Percentiles rank a stretch among this genome's conserved stretches.
Evolutionary conservation across 2,888 invertebrate genomes (phyloP).

Genomic region (Heterodera filipjevi): DNA sequence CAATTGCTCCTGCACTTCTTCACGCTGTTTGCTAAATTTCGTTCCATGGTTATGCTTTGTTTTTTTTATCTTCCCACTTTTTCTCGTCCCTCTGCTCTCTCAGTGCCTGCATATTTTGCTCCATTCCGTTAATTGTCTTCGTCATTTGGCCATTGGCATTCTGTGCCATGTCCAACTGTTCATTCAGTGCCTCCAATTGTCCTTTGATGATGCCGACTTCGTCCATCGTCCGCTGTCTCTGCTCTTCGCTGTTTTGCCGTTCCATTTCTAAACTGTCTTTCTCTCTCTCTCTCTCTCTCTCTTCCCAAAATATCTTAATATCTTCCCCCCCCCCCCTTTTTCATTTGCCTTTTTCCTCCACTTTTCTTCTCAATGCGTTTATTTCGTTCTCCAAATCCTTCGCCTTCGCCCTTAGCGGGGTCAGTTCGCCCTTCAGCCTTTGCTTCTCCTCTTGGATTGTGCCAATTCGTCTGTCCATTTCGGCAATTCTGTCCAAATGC

Average conservation of each 20-base stretch:
- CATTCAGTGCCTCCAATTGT: conserved; percentile 51
- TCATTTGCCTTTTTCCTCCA: conserved; percentile 55
- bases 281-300: not conserved
- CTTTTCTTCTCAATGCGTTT: conserved; percentile 49
- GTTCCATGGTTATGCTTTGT: not conserved
- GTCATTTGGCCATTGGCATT: conserved; percentile 52
- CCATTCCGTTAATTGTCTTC: conserved; percentile 47
- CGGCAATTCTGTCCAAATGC: conserved; percentile 50
- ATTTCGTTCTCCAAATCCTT: conserved; percentile 62
- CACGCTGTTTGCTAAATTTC: conserved; percentile 56
- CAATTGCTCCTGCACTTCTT: conserved; percentile 55
- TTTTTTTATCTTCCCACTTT: not conserved
- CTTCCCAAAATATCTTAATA: too few species aligned
- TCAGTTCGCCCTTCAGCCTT: conserved; percentile 54
- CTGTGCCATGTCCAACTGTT: conserved; percentile 49
- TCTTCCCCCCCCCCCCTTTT: too few species aligned
- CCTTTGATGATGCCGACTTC: conserved; percentile 47
- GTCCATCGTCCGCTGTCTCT: conserved; percentile 24
- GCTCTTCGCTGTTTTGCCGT: conserved; percentile 41
- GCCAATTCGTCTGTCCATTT: conserved; percentile 60
- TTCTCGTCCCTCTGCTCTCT: conserved; percentile 59
- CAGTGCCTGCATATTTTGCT: conserved; percentile 60
- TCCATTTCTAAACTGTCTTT: conserved; percentile 35
- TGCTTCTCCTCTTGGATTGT: conserved; percentile 58
- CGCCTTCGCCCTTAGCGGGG: conserved; percentile 52